Evolutionary conservation across 1,140 invertebrate genomes (phyloP).

Genomic region (Stegodyphus dumicola): DNA sequence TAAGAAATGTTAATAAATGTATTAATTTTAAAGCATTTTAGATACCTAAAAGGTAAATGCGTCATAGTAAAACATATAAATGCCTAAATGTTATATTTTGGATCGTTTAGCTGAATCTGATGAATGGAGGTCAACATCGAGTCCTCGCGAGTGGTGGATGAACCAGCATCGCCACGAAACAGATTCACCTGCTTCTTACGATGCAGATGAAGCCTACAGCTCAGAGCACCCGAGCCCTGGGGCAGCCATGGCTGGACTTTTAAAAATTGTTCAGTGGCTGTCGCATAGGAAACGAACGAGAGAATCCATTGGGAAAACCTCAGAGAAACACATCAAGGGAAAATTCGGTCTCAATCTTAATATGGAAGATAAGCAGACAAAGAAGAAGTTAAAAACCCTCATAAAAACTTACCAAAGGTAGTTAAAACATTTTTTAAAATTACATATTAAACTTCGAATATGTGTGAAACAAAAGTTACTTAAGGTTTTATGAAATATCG

Average conservation of each 20-base stretch:
- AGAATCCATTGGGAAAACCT: constrained; percentile 1
- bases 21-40: no score
- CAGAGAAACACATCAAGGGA: constrained; percentile 55
- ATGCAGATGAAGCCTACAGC: constrained; percentile 38
- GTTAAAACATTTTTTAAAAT: not conserved
- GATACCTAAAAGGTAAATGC: no score
- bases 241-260: constrained; percentile 46
- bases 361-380: constrained; percentile 44
- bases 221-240: constrained; percentile 16
- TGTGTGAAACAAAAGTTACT: no score
- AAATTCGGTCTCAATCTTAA: constrained; percentile 47
- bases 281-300: constrained; percentile 23
- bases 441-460: no score
- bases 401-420: constrained; percentile 40
- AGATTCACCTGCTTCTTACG: constrained; percentile 5
- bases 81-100: no score
- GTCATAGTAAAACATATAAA: no score
- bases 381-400: constrained; percentile 44
- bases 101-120: no score
- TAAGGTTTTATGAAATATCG: no score
- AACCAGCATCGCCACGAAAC: not conserved
- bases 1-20: no score
- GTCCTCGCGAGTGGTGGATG: not conserved
- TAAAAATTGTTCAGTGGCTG: constrained; percentile 61
- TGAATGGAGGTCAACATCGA: no score